Evolutionary conservation across 2,797 vertebrate genomes (phyloP), one percentile per base, ranked within the genome.

Genomic region (Sphenopsis melanotis): DNA sequence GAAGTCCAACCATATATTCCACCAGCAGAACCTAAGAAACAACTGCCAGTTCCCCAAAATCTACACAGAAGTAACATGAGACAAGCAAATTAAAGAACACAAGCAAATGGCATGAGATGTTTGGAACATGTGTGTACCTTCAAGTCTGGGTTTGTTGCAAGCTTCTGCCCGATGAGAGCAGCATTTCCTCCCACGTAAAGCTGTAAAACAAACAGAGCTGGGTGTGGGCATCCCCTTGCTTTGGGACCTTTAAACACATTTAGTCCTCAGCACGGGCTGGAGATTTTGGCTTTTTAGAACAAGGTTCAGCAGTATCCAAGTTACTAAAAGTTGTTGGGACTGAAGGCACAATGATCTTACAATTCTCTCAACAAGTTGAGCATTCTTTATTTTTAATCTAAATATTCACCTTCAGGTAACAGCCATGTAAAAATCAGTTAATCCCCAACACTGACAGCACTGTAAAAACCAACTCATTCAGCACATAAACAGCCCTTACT

Each of bases 161-260:
- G 97, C 97, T 99, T 99, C 98, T 99, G 99, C 83, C 99, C 99
- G 72, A 99, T 99, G 66, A 99, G 98, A 96, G 99, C 99, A 74
- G 99, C 99, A n/a, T 99, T 99, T 94, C 99, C 99, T 96, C 99
- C 99, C 29, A 99, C 99, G 7, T 99, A 99, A 49, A 99, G 97
- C 99, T 99, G 97, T 17, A 98, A 97, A 70, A 96, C 32, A 98
- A 78, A 94, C 10, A 47, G 39, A 95, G 81, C 39, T 52, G 59
- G 59, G 75, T 78, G 32, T 94, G 88, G 74, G 61, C 69, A 78
- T 74, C 68, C n/a, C 65, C 46, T 91, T 47, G 44, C 82, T 80
- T 30, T 24, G 12, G 27, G 15, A 78, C 61, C 52, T 91, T 76
- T 34, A 70, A 14, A 61, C 4, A 11, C 12, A 52, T 46, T 50